Evolutionary conservation across 1,140 invertebrate genomes (phyloP).

Genomic region (Rhizoglyphus robini): DNA sequence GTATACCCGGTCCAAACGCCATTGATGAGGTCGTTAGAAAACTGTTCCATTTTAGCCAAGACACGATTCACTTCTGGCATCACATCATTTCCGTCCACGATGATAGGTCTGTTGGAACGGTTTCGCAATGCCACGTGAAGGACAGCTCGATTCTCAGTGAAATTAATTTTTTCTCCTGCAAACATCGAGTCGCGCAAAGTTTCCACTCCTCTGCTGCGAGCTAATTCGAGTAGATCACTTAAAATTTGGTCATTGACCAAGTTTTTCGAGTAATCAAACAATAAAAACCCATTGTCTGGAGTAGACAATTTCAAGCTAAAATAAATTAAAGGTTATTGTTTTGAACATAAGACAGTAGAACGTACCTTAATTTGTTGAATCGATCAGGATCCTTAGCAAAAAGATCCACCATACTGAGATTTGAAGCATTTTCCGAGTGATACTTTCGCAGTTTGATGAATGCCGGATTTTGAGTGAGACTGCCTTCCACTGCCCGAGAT

Average conservation of each 20-base stretch:
- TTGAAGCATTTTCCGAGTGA: constrained; percentile 47
- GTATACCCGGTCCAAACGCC: constrained; percentile 75
- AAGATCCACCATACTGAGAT: constrained; percentile 58
- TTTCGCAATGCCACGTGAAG: constrained; percentile 89
- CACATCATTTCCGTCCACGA: constrained; percentile 79
- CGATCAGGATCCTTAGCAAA: constrained; percentile 58
- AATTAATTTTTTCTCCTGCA: constrained; percentile 85
- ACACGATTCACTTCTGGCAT: constrained; percentile 85
- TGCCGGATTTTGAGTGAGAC: constrained; percentile 47
- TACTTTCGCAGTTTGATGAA: constrained; percentile 58
- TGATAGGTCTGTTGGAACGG: constrained; percentile 56
- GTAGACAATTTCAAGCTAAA: constrained; percentile 55
- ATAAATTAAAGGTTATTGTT: constrained; percentile 19
- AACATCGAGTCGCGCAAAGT: constrained; percentile 85
- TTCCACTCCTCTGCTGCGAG: constrained; percentile 65
- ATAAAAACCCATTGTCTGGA: constrained; percentile 67
- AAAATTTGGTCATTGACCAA: constrained; percentile 64
- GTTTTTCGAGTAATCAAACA: constrained; percentile 95
- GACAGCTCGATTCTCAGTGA: constrained; percentile 90
- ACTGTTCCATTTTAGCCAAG: constrained; percentile 85
- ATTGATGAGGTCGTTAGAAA: constrained; percentile 47
- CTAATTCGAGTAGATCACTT: constrained; percentile 60
- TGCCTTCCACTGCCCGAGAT: neutral
- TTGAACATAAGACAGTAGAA: constrained; percentile 20
- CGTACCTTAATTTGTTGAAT: constrained; percentile 60